Percentiles rank a stretch among this genome's conserved stretches.
Evolutionary conservation across 2,797 vertebrate genomes (phyloP).

Genomic region (Falco biarmicus): DNA sequence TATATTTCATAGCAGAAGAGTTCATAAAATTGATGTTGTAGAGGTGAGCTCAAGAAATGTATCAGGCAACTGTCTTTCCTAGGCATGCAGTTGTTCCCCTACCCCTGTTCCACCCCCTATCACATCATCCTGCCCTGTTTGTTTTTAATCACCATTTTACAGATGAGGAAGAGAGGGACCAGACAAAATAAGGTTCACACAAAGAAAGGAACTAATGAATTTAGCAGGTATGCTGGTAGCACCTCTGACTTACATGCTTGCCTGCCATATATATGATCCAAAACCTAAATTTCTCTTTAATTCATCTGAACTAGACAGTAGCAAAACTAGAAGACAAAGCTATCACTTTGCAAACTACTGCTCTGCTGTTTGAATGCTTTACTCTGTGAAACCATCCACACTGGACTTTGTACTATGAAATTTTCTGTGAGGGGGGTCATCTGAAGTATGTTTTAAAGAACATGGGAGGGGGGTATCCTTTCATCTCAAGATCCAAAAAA

Average conservation of each 20-base stretch:
- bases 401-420: neutral
- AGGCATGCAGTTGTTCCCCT: accelerated
- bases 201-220: neutral
- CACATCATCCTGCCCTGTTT: neutral
- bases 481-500: neutral
- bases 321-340: neutral
- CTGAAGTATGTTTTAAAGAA: neutral
- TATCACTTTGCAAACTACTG: neutral
- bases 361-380: neutral
- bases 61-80: neutral
- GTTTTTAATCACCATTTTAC: neutral
- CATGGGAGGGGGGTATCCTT: neutral
- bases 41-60: neutral
- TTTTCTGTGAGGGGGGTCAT: neutral
- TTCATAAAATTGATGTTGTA: neutral
- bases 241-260: neutral
- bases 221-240: neutral
- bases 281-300: neutral
- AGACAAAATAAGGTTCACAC: neutral
- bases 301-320: neutral
- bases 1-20: neutral
- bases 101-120: accelerated
- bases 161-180: neutral
- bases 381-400: neutral
- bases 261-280: neutral